Base-by-base conservation (phyloP, 2,113 vertebrate species). In the Siphamia tubifer region DNA sequence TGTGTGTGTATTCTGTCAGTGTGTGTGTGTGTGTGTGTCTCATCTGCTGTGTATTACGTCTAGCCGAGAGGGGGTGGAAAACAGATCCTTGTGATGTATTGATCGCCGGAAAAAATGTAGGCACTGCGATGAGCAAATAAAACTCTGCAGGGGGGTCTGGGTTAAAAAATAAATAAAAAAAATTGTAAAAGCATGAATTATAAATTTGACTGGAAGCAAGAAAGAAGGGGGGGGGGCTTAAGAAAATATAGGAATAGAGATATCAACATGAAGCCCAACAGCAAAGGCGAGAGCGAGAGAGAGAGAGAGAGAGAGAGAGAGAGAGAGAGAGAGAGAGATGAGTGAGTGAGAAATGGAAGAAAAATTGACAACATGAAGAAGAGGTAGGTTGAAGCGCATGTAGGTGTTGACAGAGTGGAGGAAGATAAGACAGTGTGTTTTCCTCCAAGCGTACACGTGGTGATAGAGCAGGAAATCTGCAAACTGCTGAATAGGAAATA, bases 31-130 rank as follows among this genome's bases (percentile, higher is more conserved):
- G 51, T 25, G 21, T 48, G 16, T 45, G 60, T 68, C 7, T 21
- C 2, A 45, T 77, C 58, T 56, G 45, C 64, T 40, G 72, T 66
- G 82, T 68, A 64, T 43, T 79, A 55, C 2, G 25, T 16, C 54
- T 53, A 36, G 44, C 74, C 40, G 78, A 81, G 63, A 79, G 79
- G 75, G 67, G 75, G 68, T 44, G 65, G 74, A 87, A 89, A 90
- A 83, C 81, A 85, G 83, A 85, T 87, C 73, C 67, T 64, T 69
- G 84, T 86, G 88, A 90, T 90, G 83, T 89, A 91, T 91, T 76
- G 84, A 90, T 90, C 44, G 69, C 39, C 28, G 72, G 71, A 78
- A 87, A 87, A 85, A 89, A 82, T 84, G 85, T 85, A 85, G 86
- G 75, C 82, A 73, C 47, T 77, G 80, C 52, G 66, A 87, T 84